Conservation (phyloP, 2,888 invertebrate species). For the Physocephala rufipes region DNA sequence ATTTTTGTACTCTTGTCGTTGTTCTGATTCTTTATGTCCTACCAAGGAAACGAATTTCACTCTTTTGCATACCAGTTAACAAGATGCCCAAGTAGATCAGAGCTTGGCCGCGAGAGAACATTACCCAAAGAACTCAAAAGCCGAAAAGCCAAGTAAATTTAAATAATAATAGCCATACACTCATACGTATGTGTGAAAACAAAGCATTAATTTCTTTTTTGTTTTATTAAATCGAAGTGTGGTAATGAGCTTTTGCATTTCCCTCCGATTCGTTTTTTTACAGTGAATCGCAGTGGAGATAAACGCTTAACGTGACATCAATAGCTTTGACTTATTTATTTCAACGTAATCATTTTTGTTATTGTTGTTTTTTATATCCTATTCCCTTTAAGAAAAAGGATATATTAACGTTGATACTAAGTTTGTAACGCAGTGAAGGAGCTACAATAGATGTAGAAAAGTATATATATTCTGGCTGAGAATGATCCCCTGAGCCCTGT, state of each 20-base stretch:
- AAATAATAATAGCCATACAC: not conserved
- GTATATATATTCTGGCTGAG: no score
- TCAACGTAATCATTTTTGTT: not conserved
- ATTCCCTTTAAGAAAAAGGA: no score
- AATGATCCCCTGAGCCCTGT: no score
- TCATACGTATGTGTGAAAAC: not conserved
- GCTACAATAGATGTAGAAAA: no score
- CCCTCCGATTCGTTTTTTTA: not conserved
- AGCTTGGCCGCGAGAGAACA: not conserved
- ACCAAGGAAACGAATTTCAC: slow-evolving; percentile 11
- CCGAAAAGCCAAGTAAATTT: not conserved
- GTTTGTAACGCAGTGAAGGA: no score
- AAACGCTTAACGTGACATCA: slow-evolving; percentile 1
- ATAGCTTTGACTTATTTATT: slow-evolving; percentile 14
- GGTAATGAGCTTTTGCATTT: slow-evolving; percentile 12
- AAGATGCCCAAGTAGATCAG: not conserved
- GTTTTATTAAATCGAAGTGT: not conserved
- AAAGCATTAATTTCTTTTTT: not conserved
- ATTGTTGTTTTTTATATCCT: not conserved
- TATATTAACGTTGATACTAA: no score
- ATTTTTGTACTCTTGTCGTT: slow-evolving; percentile 10
- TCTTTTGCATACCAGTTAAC: slow-evolving; percentile 21
- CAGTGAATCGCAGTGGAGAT: not conserved
- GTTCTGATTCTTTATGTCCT: not conserved
- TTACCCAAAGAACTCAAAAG: not conserved